These are phyloP conservation scores for Holacanthella duospinosa DNA, from an alignment of 2,888 invertebrate species.

Conservation along the genomic window DNA sequence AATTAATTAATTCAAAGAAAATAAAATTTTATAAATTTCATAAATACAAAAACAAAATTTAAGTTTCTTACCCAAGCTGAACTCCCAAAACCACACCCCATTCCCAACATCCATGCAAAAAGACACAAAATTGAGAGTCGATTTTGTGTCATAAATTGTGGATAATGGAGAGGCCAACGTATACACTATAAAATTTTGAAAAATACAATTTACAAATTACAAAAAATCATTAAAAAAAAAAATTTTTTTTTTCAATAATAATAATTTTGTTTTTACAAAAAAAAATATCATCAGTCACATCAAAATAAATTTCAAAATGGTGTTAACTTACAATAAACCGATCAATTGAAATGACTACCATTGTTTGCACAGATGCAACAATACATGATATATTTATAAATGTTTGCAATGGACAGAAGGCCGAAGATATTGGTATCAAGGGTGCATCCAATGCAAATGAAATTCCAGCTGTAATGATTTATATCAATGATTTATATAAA, in stretches of 20 bases:
- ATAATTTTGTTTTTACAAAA: not conserved
- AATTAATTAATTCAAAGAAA: no score
- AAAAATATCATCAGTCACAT: no score
- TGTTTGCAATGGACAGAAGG: not conserved
- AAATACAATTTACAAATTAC: no score
- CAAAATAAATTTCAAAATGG: no score
- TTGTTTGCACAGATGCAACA: not conserved
- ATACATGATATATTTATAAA: not conserved
- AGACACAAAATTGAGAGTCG: conserved; percentile 1
- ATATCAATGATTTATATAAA: not conserved
- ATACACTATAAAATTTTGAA: conserved; percentile 1
- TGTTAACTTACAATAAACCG: not conserved
- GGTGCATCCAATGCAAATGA: not conserved
- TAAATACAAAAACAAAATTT: not conserved
- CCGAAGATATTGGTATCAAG: not conserved
- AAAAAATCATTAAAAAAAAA: not conserved
- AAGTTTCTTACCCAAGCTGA: conserved; percentile 3
- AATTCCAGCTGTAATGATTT: not conserved
- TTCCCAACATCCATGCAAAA: not conserved
- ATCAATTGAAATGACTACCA: conserved; percentile 5
- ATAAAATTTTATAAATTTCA: not conserved
- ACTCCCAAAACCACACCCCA: conserved; percentile 9
- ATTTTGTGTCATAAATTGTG: conserved; percentile 12
- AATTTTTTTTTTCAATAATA: not conserved
- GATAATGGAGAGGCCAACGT: conserved; percentile 19